phyloP scores from a whole-genome alignment of 2,888 invertebrate species.

The Oscheius sp. region DNA sequence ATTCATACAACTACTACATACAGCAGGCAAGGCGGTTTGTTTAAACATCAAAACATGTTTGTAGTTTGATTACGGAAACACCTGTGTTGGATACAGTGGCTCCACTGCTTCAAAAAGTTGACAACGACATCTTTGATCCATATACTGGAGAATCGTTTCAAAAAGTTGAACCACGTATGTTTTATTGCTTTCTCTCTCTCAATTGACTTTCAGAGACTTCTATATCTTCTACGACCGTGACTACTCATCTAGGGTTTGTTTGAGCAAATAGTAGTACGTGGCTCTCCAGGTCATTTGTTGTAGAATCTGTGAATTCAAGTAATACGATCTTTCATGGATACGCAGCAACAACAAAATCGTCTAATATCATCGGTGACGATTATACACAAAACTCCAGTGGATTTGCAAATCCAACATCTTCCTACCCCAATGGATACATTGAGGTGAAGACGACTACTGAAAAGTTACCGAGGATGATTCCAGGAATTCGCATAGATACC shows the following conservation, averaged over 20 bases:
- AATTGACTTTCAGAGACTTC: not conserved
- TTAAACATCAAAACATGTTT: not conserved
- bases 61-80: not conserved
- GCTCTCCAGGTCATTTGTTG: not conserved
- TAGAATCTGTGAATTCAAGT: not conserved
- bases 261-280: conserved; percentile 5
- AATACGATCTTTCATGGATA: too few species aligned
- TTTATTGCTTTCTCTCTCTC: not conserved
- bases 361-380: too few species aligned
- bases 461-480: not conserved
- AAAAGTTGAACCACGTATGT: not conserved
- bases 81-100: not conserved
- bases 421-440: too few species aligned
- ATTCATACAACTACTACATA: not conserved
- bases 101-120: not conserved
- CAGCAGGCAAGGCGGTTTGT: too few species aligned
- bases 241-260: conserved; percentile 14
- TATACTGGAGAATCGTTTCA: not conserved
- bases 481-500: not conserved
- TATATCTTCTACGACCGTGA: conserved; percentile 14
- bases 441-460: too few species aligned
- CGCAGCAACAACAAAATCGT: too few species aligned
- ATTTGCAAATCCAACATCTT: too few species aligned
- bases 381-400: too few species aligned
- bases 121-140: not conserved